Evolutionary conservation across 2,797 vertebrate species (phyloP).

Genomic region (Erithacus rubecula): DNA sequence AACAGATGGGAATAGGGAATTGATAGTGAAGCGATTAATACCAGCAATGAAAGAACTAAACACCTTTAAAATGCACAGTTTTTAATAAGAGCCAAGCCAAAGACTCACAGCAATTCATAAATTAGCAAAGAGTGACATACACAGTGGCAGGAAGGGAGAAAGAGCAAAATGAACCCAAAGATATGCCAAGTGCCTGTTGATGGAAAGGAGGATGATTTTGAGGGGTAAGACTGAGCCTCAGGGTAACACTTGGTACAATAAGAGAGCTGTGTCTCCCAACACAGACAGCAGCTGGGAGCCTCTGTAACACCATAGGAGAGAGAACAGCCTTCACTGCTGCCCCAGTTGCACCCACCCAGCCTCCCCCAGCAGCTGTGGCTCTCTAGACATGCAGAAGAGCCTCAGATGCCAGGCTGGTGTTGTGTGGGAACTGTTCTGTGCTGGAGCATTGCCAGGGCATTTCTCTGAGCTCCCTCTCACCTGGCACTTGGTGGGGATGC

Average conservation of each 20-base stretch:
- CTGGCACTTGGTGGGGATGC: neutral
- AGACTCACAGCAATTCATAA: constrained; percentile 66
- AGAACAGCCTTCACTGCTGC: neutral
- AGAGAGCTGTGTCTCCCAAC: neutral
- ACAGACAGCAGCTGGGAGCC: neutral
- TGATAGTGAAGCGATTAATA: constrained; percentile 71
- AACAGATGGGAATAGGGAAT: constrained; percentile 74
- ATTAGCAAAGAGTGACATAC: constrained; percentile 59
- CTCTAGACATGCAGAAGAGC: neutral
- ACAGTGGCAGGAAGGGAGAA: neutral
- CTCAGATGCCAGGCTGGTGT: neutral
- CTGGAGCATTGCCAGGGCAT: neutral
- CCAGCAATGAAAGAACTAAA: constrained; percentile 68
- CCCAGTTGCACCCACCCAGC: neutral
- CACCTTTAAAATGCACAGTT: constrained; percentile 68
- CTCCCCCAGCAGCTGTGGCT: neutral
- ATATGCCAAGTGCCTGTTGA: neutral
- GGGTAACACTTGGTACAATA: neutral
- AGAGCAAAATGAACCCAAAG: neutral
- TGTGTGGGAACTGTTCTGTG: neutral
- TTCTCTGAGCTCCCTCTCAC: neutral
- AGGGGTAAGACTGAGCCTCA: neutral
- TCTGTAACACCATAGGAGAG: neutral
- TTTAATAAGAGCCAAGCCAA: constrained; percentile 65
- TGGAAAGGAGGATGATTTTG: neutral